These are phyloP conservation scores for Harlomillsia oculata DNA, from an alignment of 1,140 invertebrate genomes.

Conservation along the genomic window DNA sequence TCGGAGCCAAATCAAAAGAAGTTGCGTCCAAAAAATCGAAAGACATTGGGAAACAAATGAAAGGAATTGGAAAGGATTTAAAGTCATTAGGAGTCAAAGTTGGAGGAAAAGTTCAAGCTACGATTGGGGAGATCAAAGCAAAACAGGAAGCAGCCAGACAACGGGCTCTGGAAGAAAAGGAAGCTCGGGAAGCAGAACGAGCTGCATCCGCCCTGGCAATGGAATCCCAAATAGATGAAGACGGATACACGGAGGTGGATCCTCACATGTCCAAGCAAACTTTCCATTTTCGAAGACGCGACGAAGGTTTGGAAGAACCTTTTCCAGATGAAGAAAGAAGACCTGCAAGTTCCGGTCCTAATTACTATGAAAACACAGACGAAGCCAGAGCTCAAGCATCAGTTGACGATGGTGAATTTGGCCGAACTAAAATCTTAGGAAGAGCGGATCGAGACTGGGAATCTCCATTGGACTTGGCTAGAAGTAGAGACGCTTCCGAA, in stretches of 20 bases:
- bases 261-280: conserved; percentile 31
- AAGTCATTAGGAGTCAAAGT: conserved; percentile 26
- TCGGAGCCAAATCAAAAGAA: conserved; percentile 17
- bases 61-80: conserved; percentile 25
- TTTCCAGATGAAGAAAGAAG: conserved; percentile 38
- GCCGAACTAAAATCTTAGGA: conserved; percentile 19
- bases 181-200: conserved; percentile 44
- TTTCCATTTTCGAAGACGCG: conserved; percentile 35
- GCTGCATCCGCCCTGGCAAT: conserved; percentile 41
- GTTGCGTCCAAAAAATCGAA: conserved; percentile 24
- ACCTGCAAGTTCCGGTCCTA: conserved; percentile 28
- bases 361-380: neutral
- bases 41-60: conserved; percentile 14
- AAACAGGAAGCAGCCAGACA: conserved; percentile 23
- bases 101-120: conserved; percentile 11
- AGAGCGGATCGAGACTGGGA: conserved; percentile 32
- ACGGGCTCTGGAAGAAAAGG: conserved; percentile 35
- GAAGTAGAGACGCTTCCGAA: conserved; percentile 27
- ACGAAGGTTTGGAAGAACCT: conserved; percentile 38
- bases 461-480: conserved; percentile 24
- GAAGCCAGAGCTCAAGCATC: neutral
- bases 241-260: neutral
- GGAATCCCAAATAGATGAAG: conserved; percentile 7
- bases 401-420: conserved; percentile 2
- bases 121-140: conserved; percentile 26